A percentile compares a stretch with the other conserved stretches of the same genome.
phyloP scores from a whole-genome alignment of 2,888 invertebrate genomes.

The Parapristionchus giblindavisi region DNA sequence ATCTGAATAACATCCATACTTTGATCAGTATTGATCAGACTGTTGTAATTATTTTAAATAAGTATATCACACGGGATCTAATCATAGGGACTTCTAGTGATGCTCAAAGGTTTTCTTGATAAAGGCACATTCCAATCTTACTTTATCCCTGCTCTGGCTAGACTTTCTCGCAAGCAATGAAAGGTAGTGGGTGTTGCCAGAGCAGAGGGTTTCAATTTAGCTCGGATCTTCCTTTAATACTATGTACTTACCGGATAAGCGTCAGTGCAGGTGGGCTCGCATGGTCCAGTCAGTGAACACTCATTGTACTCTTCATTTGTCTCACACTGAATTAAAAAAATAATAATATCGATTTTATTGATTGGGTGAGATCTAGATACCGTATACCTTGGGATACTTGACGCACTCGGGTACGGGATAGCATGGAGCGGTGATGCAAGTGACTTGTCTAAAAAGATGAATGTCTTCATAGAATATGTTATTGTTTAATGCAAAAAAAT shows the following conservation, averaged over 20 bases:
- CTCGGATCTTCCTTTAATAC: too few relatives aligned
- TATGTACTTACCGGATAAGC: neutral
- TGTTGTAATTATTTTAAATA: too few relatives aligned
- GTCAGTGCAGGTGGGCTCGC: conserved; percentile 18
- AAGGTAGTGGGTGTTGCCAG: too few relatives aligned
- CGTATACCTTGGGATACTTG: conserved; percentile 28
- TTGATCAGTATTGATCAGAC: too few relatives aligned
- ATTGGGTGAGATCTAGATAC: neutral
- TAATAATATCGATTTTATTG: neutral
- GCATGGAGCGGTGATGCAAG: conserved; percentile 23
- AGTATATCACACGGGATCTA: too few relatives aligned
- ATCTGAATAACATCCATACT: too few relatives aligned
- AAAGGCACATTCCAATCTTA: too few relatives aligned
- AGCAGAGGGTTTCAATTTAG: too few relatives aligned
- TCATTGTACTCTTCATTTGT: conserved; percentile 33
- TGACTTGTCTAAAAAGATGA: conserved; percentile 6
- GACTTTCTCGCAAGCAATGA: too few relatives aligned
- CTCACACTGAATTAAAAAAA: conserved; percentile 19
- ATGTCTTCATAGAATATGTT: neutral
- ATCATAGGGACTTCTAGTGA: too few relatives aligned
- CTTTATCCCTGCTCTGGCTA: too few relatives aligned
- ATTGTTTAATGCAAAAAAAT: neutral
- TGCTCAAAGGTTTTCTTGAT: too few relatives aligned
- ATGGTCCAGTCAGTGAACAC: conserved; percentile 15
- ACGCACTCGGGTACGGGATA: conserved; percentile 18